phyloP scores from a whole-genome alignment of 37 sponge, comb jelly and placozoan species.

The Chondrosia reniformis region DNA sequence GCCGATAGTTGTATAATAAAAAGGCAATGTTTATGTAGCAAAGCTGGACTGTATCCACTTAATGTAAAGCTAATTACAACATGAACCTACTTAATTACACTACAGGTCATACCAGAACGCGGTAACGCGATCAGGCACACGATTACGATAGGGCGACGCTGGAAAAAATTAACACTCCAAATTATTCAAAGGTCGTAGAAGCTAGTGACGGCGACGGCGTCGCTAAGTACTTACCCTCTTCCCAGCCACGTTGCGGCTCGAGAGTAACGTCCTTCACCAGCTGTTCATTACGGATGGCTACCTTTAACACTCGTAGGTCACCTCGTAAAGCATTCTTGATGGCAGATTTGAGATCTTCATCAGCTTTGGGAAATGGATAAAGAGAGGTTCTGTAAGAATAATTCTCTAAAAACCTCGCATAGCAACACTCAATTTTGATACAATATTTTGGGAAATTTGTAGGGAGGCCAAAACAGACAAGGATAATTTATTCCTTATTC shows the following conservation, averaged over 20 bases:
- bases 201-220: no score
- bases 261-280: constrained; percentile 18
- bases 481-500: no score
- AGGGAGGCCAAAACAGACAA: no score
- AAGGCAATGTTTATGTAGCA: no score
- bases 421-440: no score
- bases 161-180: not conserved
- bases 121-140: constrained; percentile 1
- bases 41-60: no score
- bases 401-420: not conserved
- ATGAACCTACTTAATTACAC: not conserved
- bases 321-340: constrained; percentile 53
- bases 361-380: constrained; percentile 34
- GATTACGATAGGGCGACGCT: not conserved
- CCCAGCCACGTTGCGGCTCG: constrained; percentile 48
- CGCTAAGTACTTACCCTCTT: constrained; percentile 40
- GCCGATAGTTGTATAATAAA: no score
- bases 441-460: no score
- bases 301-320: constrained; percentile 44
- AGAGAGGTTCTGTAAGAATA: not conserved
- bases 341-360: constrained; percentile 47
- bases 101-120: not conserved
- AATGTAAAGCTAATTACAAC: no score
- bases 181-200: no score
- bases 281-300: constrained; percentile 56